Percentiles rank a stretch among this genome's conserved stretches.
These are phyloP conservation scores for Hestina assimilis DNA, from an alignment of 1,140 invertebrate genomes.

Conservation along the genomic window DNA sequence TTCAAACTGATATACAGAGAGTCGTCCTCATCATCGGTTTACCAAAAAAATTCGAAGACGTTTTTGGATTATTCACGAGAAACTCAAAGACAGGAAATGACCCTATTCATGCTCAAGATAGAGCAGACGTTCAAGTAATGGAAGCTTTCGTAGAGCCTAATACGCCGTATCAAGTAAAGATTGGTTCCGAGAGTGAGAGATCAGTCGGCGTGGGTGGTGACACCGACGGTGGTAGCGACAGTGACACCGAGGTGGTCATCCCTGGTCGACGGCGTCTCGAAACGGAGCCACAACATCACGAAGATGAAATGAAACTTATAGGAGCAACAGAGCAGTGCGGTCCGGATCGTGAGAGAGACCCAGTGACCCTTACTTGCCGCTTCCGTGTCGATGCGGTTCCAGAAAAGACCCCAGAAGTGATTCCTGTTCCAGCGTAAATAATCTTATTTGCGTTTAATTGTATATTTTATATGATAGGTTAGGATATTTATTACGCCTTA, in stretches of 20 bases:
- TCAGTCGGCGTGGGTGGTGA: slow-evolving; percentile 41
- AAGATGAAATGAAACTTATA: slow-evolving; percentile 72
- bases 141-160: slow-evolving; percentile 78
- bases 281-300: slow-evolving; percentile 35
- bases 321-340: slow-evolving; percentile 82
- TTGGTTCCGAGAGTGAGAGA: slow-evolving; percentile 49
- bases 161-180: slow-evolving; percentile 79
- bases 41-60: slow-evolving; percentile 68
- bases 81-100: slow-evolving; percentile 38
- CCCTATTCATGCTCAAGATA: slow-evolving; percentile 45
- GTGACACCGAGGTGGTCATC: slow-evolving; percentile 59
- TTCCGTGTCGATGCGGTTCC: slow-evolving; percentile 19
- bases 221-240: slow-evolving; percentile 32
- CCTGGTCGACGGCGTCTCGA: slow-evolving; percentile 46
- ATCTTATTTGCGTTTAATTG: slow-evolving; percentile 27
- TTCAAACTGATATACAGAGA: slow-evolving; percentile 82
- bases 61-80: slow-evolving; percentile 53
- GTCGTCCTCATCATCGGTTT: slow-evolving; percentile 80
- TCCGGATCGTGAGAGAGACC: slow-evolving; percentile 79
- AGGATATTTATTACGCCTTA: slow-evolving; percentile 9
- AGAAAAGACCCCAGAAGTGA: slow-evolving; percentile 44
- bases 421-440: slow-evolving; percentile 37
- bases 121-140: slow-evolving; percentile 53
- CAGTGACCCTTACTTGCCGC: slow-evolving; percentile 60
- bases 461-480: slow-evolving; percentile 9